Conservation (phyloP, 2,888 invertebrate genomes). For the Gibbula magus region DNA sequence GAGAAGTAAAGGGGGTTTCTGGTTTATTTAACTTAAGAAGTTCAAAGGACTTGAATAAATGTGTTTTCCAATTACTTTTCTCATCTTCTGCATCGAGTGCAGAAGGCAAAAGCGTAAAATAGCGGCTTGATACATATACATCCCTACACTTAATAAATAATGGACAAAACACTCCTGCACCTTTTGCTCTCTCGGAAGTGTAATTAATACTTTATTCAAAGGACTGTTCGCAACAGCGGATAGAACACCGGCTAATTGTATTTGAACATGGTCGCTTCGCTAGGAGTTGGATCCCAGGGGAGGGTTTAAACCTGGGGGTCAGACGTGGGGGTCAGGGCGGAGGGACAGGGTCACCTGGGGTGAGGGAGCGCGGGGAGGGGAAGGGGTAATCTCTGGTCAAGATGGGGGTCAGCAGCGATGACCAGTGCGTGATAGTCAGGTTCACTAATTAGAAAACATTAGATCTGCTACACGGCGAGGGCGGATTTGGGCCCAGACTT, state of each 20-base stretch:
- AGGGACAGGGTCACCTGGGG: neutral
- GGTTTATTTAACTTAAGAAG: neutral
- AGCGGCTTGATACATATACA: neutral
- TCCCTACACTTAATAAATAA: neutral
- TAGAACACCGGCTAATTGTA: neutral
- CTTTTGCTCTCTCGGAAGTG: neutral
- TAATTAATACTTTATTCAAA: constrained; percentile 13
- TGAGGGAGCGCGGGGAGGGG: neutral
- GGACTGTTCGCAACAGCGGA: neutral
- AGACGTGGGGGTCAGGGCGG: neutral
- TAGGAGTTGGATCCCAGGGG: neutral
- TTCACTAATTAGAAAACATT: neutral
- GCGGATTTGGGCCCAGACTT: neutral
- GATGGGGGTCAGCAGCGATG: neutral
- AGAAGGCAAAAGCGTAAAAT: neutral
- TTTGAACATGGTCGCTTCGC: too few relatives aligned
- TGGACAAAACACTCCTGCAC: neutral
- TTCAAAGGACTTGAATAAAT: constrained; percentile 4
- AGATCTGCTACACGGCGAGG: neutral
- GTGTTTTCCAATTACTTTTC: neutral
- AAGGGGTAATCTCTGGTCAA: neutral
- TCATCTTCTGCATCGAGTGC: neutral
- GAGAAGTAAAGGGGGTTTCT: neutral
- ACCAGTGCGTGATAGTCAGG: neutral
- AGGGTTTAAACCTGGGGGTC: neutral